Evolutionary conservation across 1,140 invertebrate genomes (phyloP).

Genomic region (Drosophila sechellia): DNA sequence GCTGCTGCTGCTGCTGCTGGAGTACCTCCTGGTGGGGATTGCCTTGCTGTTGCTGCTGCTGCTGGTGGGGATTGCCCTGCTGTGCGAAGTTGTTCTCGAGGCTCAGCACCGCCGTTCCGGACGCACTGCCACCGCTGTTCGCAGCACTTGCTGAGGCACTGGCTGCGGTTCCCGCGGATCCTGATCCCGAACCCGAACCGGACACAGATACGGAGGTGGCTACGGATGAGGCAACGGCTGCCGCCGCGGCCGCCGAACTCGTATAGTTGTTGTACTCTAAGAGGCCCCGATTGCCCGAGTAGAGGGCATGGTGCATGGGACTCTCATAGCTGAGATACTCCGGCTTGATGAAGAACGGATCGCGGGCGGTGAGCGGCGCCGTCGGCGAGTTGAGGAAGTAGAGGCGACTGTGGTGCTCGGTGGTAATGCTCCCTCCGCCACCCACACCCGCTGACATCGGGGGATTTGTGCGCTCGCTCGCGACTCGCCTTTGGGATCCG

Average conservation of each 20-base stretch:
- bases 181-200: conserved; percentile 39
- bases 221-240: conserved; percentile 46
- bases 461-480: conserved; percentile 62
- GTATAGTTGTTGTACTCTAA: conserved; percentile 82
- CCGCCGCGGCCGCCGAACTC: conserved; percentile 63
- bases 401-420: conserved; percentile 82
- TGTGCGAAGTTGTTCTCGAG: conserved; percentile 63
- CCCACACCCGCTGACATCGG: conserved; percentile 81
- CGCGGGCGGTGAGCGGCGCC: conserved; percentile 65
- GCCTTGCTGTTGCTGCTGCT: conserved; percentile 49
- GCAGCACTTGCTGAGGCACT: conserved; percentile 15
- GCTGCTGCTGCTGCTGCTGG: conserved; percentile 58
- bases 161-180: conserved; percentile 18
- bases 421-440: conserved; percentile 84
- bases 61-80: conserved; percentile 46
- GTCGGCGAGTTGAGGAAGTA: conserved; percentile 82
- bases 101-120: conserved; percentile 32
- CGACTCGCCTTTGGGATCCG: conserved; percentile 8
- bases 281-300: conserved; percentile 74
- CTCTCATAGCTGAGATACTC: conserved; percentile 84
- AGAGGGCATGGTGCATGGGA: conserved; percentile 81
- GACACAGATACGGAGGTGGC: conserved; percentile 38
- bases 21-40: conserved; percentile 29
- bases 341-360: conserved; percentile 82
- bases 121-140: conserved; percentile 11